phyloP scores from a whole-genome alignment of 2,797 vertebrate species.

The Adelosebastes latens region DNA sequence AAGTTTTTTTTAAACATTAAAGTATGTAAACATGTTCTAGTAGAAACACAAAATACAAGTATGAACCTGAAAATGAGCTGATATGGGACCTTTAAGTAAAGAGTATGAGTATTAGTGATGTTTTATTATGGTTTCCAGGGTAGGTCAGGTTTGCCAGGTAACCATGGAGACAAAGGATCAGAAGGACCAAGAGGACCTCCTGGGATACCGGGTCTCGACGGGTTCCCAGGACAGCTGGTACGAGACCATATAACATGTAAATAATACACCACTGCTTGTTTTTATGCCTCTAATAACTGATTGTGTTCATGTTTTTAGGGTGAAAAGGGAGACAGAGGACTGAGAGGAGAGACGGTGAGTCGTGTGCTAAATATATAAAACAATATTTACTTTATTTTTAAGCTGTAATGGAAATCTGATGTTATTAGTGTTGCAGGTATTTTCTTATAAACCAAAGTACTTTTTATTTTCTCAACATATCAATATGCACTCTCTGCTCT shows the following conservation, averaged over 20 bases:
- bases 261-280: background rate
- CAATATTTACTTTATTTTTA: background rate
- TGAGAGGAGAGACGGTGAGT: slow-evolving; percentile 77
- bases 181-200: slow-evolving; percentile 79
- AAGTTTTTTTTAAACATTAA: too few relatives aligned
- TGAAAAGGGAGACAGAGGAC: slow-evolving; percentile 73
- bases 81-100: too few relatives aligned
- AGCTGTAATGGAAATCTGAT: too few relatives aligned
- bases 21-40: too few relatives aligned
- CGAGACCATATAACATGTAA: background rate
- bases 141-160: slow-evolving; percentile 83
- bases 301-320: slow-evolving; percentile 64
- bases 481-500: background rate
- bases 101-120: background rate
- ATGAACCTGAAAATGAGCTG: too few relatives aligned
- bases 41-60: too few relatives aligned
- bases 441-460: background rate
- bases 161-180: slow-evolving; percentile 83
- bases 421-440: background rate
- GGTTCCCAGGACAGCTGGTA: slow-evolving; percentile 84
- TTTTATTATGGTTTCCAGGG: slow-evolving; percentile 69
- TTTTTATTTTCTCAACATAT: background rate
- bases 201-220: slow-evolving; percentile 86
- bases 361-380: background rate
- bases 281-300: background rate